phyloP scores from a whole-genome alignment of 1,140 invertebrate genomes.

The Apocrypta bakeri region DNA sequence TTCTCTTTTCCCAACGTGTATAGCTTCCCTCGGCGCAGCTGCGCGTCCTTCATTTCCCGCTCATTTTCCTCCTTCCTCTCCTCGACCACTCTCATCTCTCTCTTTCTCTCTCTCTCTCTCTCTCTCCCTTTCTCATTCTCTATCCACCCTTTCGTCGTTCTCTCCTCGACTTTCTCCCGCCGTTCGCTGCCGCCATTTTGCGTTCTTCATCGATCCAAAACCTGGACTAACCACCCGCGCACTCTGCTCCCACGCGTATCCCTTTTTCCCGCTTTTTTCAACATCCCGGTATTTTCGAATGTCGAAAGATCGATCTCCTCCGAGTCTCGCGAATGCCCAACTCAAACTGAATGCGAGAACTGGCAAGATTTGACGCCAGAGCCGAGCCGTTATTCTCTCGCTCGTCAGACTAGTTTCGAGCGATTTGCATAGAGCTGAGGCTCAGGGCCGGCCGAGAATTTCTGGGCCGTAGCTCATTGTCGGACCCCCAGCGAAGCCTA shows the following conservation, averaged over 20 bases:
- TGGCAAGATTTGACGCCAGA: background rate
- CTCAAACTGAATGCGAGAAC: slow-evolving; percentile 22
- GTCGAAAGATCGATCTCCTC: background rate
- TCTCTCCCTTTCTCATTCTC: slow-evolving; percentile 38
- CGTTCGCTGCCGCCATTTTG: slow-evolving; percentile 43
- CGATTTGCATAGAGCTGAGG: slow-evolving; percentile 74
- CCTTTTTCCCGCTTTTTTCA: background rate
- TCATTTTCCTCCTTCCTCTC: slow-evolving; percentile 39
- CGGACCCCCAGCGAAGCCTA: slow-evolving; percentile 69
- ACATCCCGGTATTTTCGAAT: no score
- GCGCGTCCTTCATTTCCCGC: slow-evolving; percentile 40
- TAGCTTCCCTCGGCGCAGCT: background rate
- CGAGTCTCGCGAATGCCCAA: slow-evolving; percentile 17
- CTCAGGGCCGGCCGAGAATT: slow-evolving; percentile 59
- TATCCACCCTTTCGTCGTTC: slow-evolving; percentile 45
- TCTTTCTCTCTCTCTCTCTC: slow-evolving; percentile 42
- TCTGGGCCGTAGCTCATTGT: slow-evolving; percentile 65
- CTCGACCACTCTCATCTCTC: slow-evolving; percentile 33
- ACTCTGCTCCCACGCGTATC: background rate
- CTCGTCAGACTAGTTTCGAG: slow-evolving; percentile 65
- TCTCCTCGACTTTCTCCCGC: slow-evolving; percentile 40
- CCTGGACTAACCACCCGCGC: background rate
- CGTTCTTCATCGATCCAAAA: slow-evolving; percentile 48
- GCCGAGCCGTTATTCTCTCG: slow-evolving; percentile 24
- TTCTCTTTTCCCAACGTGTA: background rate